Base-by-base conservation (phyloP, 1,140 invertebrate species). In the Drosophila elegans region DNA sequence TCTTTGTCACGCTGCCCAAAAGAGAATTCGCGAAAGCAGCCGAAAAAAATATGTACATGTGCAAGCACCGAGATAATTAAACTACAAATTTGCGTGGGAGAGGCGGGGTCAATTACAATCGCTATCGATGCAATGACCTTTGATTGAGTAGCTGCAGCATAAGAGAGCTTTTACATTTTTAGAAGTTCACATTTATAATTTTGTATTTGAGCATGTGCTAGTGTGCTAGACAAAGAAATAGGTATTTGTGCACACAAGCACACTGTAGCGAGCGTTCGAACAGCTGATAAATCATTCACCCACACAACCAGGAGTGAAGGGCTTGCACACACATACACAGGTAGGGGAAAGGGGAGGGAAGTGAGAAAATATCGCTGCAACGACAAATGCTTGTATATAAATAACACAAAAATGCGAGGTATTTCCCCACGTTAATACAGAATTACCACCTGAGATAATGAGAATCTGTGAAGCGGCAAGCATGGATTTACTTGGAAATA, bases 161-260 rank as follows among this genome's bases (percentile, higher is more conserved):
- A 62, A 42, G n/a, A 62, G 11, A 29, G 45, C 25, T 63, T 39
- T 34, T 49, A 11, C 6, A 16, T 48, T 67, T 48, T 61, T 48
- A 16, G 16, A 16, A 64, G 13, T 45, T 63, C 16, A 7, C 56
- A 39, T 57, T 61, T 61, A 6, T 4, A 29, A 41, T 39, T 68
- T 34, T 3, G 48, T n/a, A 49, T 32, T 10, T 42, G 36, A 27
- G 62, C 48, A 10, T 52, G 36, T 34, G 46, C 48, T 53, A 68
- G 60, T 60, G 38, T 74, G 55, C 60, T 63, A 86, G 79, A 86
- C 83, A 86, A 88, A 88, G 82, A 89, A 83, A 79, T 56, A 64
- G 52, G 49, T 59, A 48, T 34, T 41, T 38, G 53, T 54, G 49
- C 53, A 59, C 41, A 84, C 25, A 63, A 21, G 32, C 39, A 51